Base-by-base conservation (phyloP, 2,113 vertebrate genomes). In the Sorex araneus region DNA sequence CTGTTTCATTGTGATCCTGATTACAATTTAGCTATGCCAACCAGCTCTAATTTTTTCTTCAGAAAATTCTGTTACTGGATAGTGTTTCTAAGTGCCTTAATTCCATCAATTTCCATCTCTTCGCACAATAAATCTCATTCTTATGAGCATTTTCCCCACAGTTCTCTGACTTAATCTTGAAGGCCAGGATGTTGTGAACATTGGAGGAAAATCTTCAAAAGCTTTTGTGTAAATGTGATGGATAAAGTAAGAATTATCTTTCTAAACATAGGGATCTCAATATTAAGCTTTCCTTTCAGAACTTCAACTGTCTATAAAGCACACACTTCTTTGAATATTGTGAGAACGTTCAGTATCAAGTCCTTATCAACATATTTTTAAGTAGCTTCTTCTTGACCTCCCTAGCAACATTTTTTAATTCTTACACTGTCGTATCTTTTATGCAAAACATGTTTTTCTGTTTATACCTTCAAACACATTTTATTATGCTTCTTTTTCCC, bases 21-120 rank as follows among this genome's bases (percentile, higher is more conserved):
- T n/a, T 18, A 34, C 70, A 70, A 79, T 87, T 34, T 75, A 3
- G 5, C 12, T 28, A 2, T 86, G 32, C 77, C 63, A 70, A 78
- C 23, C 32, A 57, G 40, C 4, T 94, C 19, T 27, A 90, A 0
- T 32, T 28, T 69, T 66, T 60, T 76, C 28, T 86, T 43, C 36
- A 91, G 34, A 69, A 87, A 92, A 73, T 80, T 27, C 9, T 79
- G 32, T 30, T 91, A 27, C 21, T 23, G 12, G 5, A 71, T 45
- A 77, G 43, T 75, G 78, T 86, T 45, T 78, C 21, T 87, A 71
- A 91, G n/a, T 77, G 27, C 87, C 84, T 77, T 90, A 32, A 63
- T 81, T 69, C 45, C 81, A 69, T 81, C 30, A 47, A 13, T 82
- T 81, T 81, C 25, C 9, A 28, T 89, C n/a, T 87, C 45, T 77